These are phyloP conservation scores for Pseudomyrmex dendroicus DNA, from an alignment of 1,140 invertebrate genomes.

Conservation along the genomic window DNA sequence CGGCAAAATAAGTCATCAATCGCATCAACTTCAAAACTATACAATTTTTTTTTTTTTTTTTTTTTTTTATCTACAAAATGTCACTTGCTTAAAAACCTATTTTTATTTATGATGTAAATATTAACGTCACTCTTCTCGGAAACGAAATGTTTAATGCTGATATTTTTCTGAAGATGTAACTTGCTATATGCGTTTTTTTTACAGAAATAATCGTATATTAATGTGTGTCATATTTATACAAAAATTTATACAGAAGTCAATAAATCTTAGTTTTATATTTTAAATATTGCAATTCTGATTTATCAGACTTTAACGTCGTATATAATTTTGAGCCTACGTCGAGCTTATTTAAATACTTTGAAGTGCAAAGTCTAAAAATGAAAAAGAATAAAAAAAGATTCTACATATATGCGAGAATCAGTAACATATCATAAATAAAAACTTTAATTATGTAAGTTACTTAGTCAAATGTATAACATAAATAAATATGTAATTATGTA, in stretches of 20 bases:
- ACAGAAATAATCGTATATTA: no score
- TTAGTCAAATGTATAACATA: no score
- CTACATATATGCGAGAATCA: constrained; percentile 5
- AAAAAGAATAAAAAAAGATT: neutral
- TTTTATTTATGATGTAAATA: neutral
- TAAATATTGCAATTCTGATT: no score
- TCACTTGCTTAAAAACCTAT: neutral
- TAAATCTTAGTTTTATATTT: no score
- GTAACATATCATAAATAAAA: neutral
- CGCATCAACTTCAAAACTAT: neutral
- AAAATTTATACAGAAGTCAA: no score
- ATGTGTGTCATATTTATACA: no score
- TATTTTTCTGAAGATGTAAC: neutral
- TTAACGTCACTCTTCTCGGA: neutral
- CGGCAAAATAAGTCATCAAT: constrained; percentile 2
- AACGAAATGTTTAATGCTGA: neutral
- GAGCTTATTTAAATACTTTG: neutral
- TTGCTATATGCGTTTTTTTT: no score
- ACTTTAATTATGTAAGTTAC: no score
- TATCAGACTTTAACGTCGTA: neutral
- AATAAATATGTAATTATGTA: no score
- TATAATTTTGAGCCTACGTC: no score
- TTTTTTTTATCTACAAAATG: neutral
- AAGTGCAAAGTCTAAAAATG: neutral
- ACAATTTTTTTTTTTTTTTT: no score